A percentile compares a stretch with the other conserved stretches of the same genome.
phyloP scores from a whole-genome alignment of 2,797 vertebrate species.

The Decapterus maruadsi region DNA sequence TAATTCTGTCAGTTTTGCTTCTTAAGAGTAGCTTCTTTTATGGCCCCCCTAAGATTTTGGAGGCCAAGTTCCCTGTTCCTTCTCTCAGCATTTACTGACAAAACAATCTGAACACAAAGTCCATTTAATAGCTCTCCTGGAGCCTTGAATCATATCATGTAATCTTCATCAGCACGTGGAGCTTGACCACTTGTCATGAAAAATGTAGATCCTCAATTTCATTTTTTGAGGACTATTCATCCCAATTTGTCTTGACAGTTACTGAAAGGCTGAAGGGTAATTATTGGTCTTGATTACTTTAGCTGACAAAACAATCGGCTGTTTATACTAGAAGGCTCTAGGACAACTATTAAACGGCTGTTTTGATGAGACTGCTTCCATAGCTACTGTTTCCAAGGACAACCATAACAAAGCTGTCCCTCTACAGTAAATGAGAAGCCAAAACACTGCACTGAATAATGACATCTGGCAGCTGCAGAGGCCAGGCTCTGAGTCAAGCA shows the following conservation, averaged over 20 bases:
- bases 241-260: neutral
- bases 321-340: neutral
- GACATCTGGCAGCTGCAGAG: neutral
- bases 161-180: neutral
- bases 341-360: neutral
- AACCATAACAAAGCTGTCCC: neutral
- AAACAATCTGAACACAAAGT: constrained; percentile 5
- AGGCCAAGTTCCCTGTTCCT: too few species aligned
- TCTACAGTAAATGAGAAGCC: neutral
- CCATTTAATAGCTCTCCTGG: neutral
- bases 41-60: too few species aligned
- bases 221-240: neutral
- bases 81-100: neutral
- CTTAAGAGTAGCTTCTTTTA: too few species aligned
- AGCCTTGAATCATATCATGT: neutral
- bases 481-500: constrained; percentile 5
- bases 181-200: neutral
- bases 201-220: neutral
- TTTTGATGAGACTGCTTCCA: neutral
- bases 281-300: neutral
- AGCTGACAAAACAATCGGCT: neutral
- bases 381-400: neutral
- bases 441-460: constrained; percentile 10
- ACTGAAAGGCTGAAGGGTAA: neutral
- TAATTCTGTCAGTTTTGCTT: too few species aligned